Evolutionary conservation across 2,797 vertebrate genomes (phyloP).

Genomic region (Enteromius anoplus): DNA sequence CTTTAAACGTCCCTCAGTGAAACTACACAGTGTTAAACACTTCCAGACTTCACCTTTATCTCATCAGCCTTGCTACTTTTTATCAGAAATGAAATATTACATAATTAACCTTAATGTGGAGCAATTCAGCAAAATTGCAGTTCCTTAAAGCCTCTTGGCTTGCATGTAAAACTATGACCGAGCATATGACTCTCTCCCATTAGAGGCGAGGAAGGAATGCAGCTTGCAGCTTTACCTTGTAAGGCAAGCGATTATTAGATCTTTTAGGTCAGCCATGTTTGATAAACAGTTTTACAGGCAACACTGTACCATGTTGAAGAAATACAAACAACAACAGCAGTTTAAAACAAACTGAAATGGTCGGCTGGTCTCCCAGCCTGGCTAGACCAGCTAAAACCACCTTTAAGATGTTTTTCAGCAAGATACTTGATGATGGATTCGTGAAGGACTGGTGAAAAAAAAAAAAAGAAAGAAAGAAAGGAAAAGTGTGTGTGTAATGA

Average conservation of each 20-base stretch:
- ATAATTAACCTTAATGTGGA: constrained; percentile 70
- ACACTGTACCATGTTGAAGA: not conserved
- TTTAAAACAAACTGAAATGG: not conserved
- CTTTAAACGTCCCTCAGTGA: constrained; percentile 59
- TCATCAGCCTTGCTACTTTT: constrained; percentile 62
- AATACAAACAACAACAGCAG: not conserved
- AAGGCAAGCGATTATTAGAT: constrained; percentile 40
- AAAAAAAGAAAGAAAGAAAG: constrained; percentile 3
- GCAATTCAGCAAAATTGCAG: constrained; percentile 65
- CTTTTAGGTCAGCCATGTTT: constrained; percentile 38
- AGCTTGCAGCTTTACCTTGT: constrained; percentile 48
- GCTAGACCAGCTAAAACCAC: not conserved
- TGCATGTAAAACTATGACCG: constrained; percentile 43
- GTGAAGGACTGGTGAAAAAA: not conserved
- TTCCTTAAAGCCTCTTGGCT: constrained; percentile 59
- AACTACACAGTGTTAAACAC: constrained; percentile 67
- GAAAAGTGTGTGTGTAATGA: not conserved
- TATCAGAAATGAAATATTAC: constrained; percentile 72
- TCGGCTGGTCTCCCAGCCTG: not conserved
- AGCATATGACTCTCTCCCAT: constrained; percentile 45
- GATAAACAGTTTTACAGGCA: constrained; percentile 38
- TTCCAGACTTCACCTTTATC: constrained; percentile 72
- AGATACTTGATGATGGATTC: not conserved
- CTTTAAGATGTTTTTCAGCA: not conserved
- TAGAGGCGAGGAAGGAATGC: constrained; percentile 29